These are phyloP conservation scores for Dasyprocta punctata DNA, from an alignment of 2,113 vertebrate species.

Conservation along the genomic window DNA sequence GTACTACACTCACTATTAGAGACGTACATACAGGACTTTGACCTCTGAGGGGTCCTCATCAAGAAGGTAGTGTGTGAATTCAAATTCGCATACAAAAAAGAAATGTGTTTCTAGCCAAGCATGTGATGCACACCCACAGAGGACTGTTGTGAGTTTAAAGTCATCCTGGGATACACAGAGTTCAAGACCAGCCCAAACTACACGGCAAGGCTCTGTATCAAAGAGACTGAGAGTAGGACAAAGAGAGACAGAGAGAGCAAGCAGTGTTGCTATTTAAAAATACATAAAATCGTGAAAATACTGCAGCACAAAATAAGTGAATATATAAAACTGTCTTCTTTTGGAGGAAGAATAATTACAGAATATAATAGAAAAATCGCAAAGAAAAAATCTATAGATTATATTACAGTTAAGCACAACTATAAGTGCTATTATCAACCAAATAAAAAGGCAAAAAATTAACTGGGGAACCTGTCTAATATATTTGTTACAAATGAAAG, in stretches of 20 bases:
- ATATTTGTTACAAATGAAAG: background rate
- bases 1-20: background rate
- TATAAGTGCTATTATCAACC: background rate
- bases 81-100: background rate
- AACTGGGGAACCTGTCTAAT: background rate
- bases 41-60: background rate
- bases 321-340: background rate
- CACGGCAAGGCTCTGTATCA: background rate
- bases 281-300: background rate
- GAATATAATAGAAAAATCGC: background rate
- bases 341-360: background rate
- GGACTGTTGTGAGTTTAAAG: background rate
- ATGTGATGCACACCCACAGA: background rate
- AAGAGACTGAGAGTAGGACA: background rate
- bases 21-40: background rate
- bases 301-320: background rate
- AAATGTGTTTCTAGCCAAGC: background rate
- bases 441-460: background rate
- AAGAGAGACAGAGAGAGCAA: background rate
- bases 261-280: background rate
- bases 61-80: background rate
- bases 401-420: background rate
- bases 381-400: background rate
- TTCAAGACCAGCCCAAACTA: background rate
- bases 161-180: background rate